Evolutionary conservation across 2,888 invertebrate genomes (phyloP).

Genomic region (Torymus tubicola): DNA sequence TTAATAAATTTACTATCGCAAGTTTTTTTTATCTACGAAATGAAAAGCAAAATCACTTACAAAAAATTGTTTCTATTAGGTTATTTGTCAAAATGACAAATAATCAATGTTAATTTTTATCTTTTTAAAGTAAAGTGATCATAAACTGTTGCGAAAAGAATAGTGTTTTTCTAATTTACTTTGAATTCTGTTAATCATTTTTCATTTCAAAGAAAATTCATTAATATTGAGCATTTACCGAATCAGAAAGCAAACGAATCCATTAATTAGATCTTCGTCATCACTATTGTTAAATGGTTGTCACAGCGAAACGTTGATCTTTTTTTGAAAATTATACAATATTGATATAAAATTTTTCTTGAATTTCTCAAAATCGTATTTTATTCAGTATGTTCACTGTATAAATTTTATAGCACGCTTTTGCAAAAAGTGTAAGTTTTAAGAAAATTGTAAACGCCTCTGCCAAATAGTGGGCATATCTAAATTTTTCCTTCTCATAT

Average conservation of each 20-base stretch:
- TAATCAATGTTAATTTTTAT: too few species aligned
- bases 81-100: too few species aligned
- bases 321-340: conserved; percentile 48
- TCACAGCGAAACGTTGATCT: conserved; percentile 48
- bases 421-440: conserved; percentile 47
- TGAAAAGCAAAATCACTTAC: too few species aligned
- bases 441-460: conserved; percentile 34
- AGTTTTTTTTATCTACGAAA: too few species aligned
- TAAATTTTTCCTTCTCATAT: conserved; percentile 32
- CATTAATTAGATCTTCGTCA: conserved; percentile 31
- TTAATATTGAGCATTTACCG: conserved; percentile 31
- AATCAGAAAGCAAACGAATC: conserved; percentile 30
- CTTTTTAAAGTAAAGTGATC: background rate
- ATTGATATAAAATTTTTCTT: conserved; percentile 41
- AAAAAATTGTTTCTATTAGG: too few species aligned
- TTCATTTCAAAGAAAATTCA: conserved; percentile 19
- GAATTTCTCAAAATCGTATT: conserved; percentile 58
- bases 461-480: conserved; percentile 36
- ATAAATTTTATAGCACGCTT: conserved; percentile 58
- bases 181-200: background rate
- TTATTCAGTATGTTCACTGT: conserved; percentile 52
- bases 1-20: background rate
- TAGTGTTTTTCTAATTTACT: background rate
- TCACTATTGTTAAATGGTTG: conserved; percentile 46
- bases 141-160: too few species aligned